Evolutionary conservation across 35 echinoderm and acorn worm species (phyloP).

Genomic region (Amphiura filiformis): DNA sequence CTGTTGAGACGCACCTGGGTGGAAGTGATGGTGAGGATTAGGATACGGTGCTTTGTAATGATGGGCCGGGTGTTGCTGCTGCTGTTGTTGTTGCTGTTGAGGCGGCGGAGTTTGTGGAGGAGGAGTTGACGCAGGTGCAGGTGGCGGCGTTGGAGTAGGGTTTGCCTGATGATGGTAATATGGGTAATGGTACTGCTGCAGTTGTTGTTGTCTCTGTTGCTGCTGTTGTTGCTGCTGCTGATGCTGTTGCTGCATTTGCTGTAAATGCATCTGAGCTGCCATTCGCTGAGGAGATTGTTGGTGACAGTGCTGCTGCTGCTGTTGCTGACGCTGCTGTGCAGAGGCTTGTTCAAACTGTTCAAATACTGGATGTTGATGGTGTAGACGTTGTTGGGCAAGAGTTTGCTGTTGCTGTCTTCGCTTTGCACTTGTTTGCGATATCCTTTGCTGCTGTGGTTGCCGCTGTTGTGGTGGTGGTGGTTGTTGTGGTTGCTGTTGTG

Average conservation of each 20-base stretch:
- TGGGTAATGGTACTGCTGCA: background rate
- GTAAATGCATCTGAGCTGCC: conserved; percentile 3
- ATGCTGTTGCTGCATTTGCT: conserved; percentile 7
- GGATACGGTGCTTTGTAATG: background rate
- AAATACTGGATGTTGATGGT: background rate
- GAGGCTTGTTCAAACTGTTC: background rate
- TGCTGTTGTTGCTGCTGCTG: background rate
- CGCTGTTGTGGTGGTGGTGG: background rate
- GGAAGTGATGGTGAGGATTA: background rate
- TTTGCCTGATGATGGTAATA: background rate
- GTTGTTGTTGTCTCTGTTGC: background rate
- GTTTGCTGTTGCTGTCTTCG: conserved; percentile 4
- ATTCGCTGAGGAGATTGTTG: conserved; percentile 17
- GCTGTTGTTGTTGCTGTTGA: conserved; percentile 17
- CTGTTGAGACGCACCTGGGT: conserved; percentile 12
- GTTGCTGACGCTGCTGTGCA: conserved; percentile 4
- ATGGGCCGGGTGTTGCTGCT: conserved; percentile 4
- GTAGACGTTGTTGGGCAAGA: conserved; percentile 16
- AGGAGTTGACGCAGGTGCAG: background rate
- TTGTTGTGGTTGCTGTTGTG: background rate
- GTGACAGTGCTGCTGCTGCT: conserved; percentile 12
- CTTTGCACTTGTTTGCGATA: background rate
- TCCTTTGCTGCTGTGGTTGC: background rate
- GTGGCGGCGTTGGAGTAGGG: background rate
- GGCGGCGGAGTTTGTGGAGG: background rate